Evolutionary conservation across 2,797 vertebrate genomes (phyloP), one percentile per base, ranked within the genome.

Genomic region (Lates japonicus): DNA sequence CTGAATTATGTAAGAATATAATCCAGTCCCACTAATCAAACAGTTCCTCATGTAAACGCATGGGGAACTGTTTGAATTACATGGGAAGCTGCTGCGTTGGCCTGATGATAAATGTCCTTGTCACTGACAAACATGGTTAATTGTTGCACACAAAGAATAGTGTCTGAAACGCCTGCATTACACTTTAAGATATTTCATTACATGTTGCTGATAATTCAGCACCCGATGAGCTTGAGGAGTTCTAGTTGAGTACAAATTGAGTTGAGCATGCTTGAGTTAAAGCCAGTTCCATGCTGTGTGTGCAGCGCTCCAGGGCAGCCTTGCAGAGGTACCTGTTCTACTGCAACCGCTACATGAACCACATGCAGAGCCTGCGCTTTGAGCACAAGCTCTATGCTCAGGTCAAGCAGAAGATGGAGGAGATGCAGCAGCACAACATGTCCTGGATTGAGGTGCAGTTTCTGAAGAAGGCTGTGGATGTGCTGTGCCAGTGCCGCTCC

Each of bases 361-460:
- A 99, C 96, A 99, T 99, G 98, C 98, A 99, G 96, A 99, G 98
- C 92, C 96, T 99, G 93, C 98, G 98, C 96, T 99, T 99, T 42
- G 98, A 99, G 97, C 98, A 99, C 97, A 99, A 99, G 94, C 96
- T 99, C 49, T 99, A 99, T 14, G 98, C 98, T 92, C 98, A 99
- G 95, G 98, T 99, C 90, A 99, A 99, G 94, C 98, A 99, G 95
- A 99, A 99, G 90, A 99, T 99, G 98, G 98, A 99, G 93, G 98
- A 99, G 95, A 99, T 99, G 98, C 98, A 99, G 85, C 98, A 99
- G 95, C 98, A 99, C 96, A 99, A 99, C 95, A 99, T 99, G 98
- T 99, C 98, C 0, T 99, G 98, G 98, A 99, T 99, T 20, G 98
- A 99, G 95, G 98, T 99, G 96, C 98, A 99, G 95, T 99, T 99